These are phyloP conservation scores for Brachyalestes nurse DNA, from an alignment of 2,797 vertebrate species.

Conservation along the genomic window DNA sequence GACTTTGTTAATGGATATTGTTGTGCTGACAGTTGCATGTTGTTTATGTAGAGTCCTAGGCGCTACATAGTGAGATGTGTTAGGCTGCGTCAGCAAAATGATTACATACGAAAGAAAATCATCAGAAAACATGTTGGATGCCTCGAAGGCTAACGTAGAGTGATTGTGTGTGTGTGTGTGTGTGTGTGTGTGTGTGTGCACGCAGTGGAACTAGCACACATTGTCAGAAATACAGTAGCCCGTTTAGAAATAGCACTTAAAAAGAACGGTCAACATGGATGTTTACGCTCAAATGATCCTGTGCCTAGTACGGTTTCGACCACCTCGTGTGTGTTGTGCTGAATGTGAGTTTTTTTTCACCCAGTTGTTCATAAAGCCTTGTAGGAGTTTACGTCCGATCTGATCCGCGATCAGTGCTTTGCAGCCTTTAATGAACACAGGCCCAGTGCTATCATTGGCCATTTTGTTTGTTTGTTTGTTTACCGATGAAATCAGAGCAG, in stretches of 20 bases:
- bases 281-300: constrained; percentile 45
- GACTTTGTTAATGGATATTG: constrained; percentile 18
- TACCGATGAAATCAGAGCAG: constrained; percentile 63
- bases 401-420: constrained; percentile 27
- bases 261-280: constrained; percentile 38
- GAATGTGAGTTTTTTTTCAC: constrained; percentile 51
- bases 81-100: constrained; percentile 30
- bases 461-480: constrained; percentile 48
- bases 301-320: constrained; percentile 25
- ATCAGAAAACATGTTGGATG: constrained; percentile 38
- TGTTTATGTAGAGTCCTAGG: constrained; percentile 59
- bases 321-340: constrained; percentile 34
- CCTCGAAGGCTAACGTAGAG: constrained; percentile 62
- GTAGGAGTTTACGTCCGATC: background rate
- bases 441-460: background rate
- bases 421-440: background rate
- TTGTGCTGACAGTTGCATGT: constrained; percentile 48
- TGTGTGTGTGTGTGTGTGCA: constrained; percentile 61
- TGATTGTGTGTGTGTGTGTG: constrained; percentile 65
- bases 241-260: constrained; percentile 52
- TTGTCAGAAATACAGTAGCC: constrained; percentile 45
- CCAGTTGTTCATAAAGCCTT: constrained; percentile 1
- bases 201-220: constrained; percentile 56
- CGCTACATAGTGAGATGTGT: constrained; percentile 31
- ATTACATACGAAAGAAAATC: constrained; percentile 27